phyloP scores from a whole-genome alignment of 2,888 invertebrate genomes.

The Galeopsomyia nigrocyanea region DNA sequence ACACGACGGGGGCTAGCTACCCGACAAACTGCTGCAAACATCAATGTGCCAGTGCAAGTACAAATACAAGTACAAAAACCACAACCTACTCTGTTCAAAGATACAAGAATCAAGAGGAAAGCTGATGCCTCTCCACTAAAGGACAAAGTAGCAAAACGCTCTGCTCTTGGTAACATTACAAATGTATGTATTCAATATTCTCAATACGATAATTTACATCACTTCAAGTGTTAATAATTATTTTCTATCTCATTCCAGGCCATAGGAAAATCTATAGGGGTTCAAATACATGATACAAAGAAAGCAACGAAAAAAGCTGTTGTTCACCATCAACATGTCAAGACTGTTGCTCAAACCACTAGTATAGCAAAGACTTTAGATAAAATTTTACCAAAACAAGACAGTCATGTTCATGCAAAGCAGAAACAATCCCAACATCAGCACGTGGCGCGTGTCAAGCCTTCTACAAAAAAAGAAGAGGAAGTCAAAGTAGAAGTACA shows the following conservation, averaged over 20 bases:
- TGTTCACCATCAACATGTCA: slow-evolving; percentile 24
- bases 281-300: slow-evolving; percentile 59
- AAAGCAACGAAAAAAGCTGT: slow-evolving; percentile 56
- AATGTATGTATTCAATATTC: slow-evolving; percentile 72
- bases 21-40: slow-evolving; percentile 70
- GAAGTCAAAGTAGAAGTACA: slow-evolving; percentile 52
- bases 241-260: slow-evolving; percentile 54
- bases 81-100: slow-evolving; percentile 69
- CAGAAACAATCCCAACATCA: slow-evolving; percentile 22
- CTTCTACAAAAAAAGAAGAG: slow-evolving; percentile 56
- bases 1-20: slow-evolving; percentile 73
- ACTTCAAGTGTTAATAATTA: background rate
- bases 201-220: background rate
- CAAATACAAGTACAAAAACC: slow-evolving; percentile 64
- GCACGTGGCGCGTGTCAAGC: slow-evolving; percentile 44
- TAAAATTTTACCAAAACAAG: slow-evolving; percentile 54
- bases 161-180: slow-evolving; percentile 89
- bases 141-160: slow-evolving; percentile 81
- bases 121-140: slow-evolving; percentile 84
- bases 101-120: slow-evolving; percentile 80
- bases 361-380: slow-evolving; percentile 53
- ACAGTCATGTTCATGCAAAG: slow-evolving; percentile 48
- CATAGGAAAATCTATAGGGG: slow-evolving; percentile 61
- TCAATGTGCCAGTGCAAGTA: slow-evolving; percentile 54
- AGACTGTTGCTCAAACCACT: slow-evolving; percentile 41